Base-by-base conservation (phyloP, 2,797 vertebrate species). In the Xyrichtys novacula region DNA sequence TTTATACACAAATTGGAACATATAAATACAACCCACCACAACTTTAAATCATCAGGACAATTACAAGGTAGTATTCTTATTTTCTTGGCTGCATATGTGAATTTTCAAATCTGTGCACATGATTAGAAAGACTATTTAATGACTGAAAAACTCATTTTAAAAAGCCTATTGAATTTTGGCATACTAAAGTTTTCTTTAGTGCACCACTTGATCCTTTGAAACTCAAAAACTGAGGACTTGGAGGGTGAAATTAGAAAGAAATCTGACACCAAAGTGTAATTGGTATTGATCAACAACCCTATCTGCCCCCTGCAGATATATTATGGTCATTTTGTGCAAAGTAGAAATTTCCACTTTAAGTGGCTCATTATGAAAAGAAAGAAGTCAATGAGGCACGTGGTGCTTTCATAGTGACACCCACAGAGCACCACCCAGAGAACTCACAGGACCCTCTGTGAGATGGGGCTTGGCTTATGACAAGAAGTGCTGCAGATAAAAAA, bases 251-350 rank as follows among this genome's bases (percentile, higher is more conserved):
- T 55, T 32, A 25, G 36, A 65, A 67, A 64, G 9, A 36, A 55
- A 38, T 32, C 36, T 50, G 29, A 19, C 0, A 0, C 34, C 20
- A 36, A 65, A 69, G 4, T 56, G 48, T 32, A 72, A 81, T 60
- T 83, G 54, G 36, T 71, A 77, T 69, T 60, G 74, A 80, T 71
- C 59, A 55, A 43, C 14, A 29, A 50, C 19, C 54, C 59, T 16
- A 49, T 79, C 60, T 39, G 52, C 53, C 44, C 39, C 70, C 59
- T 28, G 52, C 53, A 69, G 69, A 47, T 59, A 40, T 38, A 59
- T 48, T 63, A 47, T 36, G 25, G 64, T 10, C 20, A 61, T 70
- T 77, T 39, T 58, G 50, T 39, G 15, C 36, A 16, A 42, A 65
- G 26, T 5, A 47, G 31, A 63, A 71, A 63, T 55, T 46, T 23